Conservation (phyloP, 2,797 vertebrate genomes). For the Hapalemur alaotrensis region DNA sequence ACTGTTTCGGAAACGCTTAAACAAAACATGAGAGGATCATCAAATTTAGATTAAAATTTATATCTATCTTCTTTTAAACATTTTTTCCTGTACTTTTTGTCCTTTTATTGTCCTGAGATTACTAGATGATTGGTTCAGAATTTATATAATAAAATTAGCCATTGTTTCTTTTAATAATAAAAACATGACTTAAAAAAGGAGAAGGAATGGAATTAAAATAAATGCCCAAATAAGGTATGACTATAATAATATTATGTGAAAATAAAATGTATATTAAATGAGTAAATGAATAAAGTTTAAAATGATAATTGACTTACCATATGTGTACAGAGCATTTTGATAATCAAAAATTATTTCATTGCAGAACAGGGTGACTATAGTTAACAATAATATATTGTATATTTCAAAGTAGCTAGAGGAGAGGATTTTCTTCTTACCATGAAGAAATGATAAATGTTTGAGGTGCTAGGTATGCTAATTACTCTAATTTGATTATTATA, state of each 20-base stretch:
- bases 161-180: not conserved
- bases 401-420: not conserved
- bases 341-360: not conserved
- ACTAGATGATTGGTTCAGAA: not conserved
- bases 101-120: not conserved
- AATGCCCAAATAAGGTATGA: not conserved
- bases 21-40: not conserved
- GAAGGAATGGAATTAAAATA: not conserved
- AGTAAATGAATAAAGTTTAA: not conserved
- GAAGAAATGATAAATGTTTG: not conserved
- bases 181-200: not conserved
- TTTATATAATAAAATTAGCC: not conserved
- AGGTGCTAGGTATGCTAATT: not conserved
- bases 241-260: not conserved
- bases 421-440: not conserved
- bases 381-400: not conserved
- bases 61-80: not conserved
- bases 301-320: not conserved
- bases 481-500: not conserved
- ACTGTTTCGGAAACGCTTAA: not conserved
- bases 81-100: not conserved
- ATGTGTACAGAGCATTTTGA: not conserved
- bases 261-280: not conserved
- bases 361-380: not conserved
- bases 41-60: not conserved